Percentiles rank a stretch among this genome's conserved stretches.
phyloP scores from a whole-genome alignment of 1,140 invertebrate genomes.

The Drosophila sucinea region DNA sequence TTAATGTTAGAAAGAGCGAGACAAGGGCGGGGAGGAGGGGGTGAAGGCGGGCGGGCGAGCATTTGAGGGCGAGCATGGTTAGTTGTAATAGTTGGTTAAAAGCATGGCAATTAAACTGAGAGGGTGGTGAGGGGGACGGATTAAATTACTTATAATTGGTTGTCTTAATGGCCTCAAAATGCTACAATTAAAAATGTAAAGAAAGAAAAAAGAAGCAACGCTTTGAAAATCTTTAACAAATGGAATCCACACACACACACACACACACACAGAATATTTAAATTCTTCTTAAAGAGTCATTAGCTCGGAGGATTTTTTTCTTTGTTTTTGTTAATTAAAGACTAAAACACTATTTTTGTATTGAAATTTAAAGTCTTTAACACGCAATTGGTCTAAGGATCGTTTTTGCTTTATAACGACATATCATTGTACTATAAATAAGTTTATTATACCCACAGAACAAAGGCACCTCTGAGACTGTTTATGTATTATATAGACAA shows the following conservation, averaged over 20 bases:
- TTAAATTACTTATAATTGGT: slow-evolving; percentile 55
- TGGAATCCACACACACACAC: background rate
- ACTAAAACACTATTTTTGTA: no score
- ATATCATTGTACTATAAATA: no score
- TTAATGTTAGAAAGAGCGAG: slow-evolving; percentile 35
- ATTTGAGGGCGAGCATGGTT: background rate
- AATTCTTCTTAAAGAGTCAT: background rate
- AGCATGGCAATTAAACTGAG: slow-evolving; percentile 27
- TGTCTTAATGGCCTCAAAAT: slow-evolving; percentile 33
- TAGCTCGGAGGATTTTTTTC: background rate
- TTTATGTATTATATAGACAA: no score
- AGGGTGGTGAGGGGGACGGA: slow-evolving; percentile 22
- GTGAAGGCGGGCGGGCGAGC: background rate
- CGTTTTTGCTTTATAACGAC: no score
- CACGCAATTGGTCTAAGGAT: no score
- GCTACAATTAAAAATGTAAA: slow-evolving; percentile 37
- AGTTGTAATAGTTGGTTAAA: slow-evolving; percentile 17
- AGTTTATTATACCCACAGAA: no score
- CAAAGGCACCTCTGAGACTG: no score
- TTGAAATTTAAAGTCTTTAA: no score
- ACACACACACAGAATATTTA: background rate
- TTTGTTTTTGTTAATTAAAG: no score
- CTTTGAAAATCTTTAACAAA: slow-evolving; percentile 12
- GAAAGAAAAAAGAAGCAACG: slow-evolving; percentile 34
- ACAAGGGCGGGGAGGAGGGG: slow-evolving; percentile 6